These are phyloP conservation scores for Bombus affinis DNA, from an alignment of 1,140 invertebrate species.

Conservation along the genomic window DNA sequence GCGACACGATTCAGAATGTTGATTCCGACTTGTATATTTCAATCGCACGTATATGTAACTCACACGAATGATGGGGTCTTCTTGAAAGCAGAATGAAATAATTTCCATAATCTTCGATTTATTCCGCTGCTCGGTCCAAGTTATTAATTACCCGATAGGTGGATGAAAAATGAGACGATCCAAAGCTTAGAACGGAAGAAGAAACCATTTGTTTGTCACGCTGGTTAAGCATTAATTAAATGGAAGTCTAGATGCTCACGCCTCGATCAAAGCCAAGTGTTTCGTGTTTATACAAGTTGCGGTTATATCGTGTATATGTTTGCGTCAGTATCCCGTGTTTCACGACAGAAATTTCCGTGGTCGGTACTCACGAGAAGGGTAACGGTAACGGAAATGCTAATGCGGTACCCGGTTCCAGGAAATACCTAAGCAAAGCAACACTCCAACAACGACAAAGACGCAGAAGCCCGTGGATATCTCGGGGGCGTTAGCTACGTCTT, in stretches of 20 bases:
- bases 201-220: not conserved
- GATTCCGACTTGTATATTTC: not conserved
- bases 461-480: conserved; percentile 67
- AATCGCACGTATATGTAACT: too few species aligned
- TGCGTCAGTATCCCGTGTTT: conserved; percentile 28
- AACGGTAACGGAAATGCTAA: conserved; percentile 78
- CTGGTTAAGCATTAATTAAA: conserved; percentile 27
- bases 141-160: not conserved
- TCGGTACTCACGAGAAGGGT: conserved; percentile 62
- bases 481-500: conserved; percentile 63
- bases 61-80: not conserved
- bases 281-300: conserved; percentile 18
- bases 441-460: conserved; percentile 43
- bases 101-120: not conserved
- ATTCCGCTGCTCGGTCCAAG: too few species aligned
- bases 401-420: conserved; percentile 64
- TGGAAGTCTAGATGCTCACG: not conserved
- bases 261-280: conserved; percentile 39
- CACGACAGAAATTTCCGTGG: conserved; percentile 64
- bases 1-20: not conserved
- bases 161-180: not conserved
- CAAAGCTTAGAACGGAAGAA: not conserved
- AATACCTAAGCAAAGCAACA: conserved; percentile 62
- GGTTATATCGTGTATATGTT: conserved; percentile 44
- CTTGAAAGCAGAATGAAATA: not conserved